Evolutionary conservation across 2,113 vertebrate genomes (phyloP), one percentile per base, ranked within the genome.

Genomic region (Siniperca chuatsi): DNA sequence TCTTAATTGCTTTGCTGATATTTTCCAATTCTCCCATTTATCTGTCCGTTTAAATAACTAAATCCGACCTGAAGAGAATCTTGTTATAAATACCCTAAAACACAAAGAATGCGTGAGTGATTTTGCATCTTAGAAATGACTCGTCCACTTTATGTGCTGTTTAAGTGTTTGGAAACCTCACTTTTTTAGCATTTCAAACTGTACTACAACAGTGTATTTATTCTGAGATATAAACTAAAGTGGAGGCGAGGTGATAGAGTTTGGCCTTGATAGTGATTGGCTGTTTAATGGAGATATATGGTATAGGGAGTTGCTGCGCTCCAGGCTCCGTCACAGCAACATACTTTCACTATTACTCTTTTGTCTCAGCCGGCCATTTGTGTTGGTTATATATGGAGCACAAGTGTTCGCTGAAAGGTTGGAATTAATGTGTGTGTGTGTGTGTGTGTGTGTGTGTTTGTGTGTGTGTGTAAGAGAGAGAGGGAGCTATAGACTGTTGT

Each of bases 301-400:
- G 55, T 62, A 60, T 21, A 29, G 48, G 71, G 82, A 57, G 83
- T 57, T 37, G 18, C 82, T 77, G 73, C 46, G 50, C 79, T 90
- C 68, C 58, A 73, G 79, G 65, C 80, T 76, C 89, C 29, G 55
- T 87, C 86, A 82, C 79, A 81, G 65, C 70, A 81, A 57, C 85
- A 80, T 75, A 89, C 82, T 90, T 87, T 82, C 72, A 78, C 82
- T 85, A 84, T 88, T 83, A 88, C 75, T 85, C 76, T 79, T 90
- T 87, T 86, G 85, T 91, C 78, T 88, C 61, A 46, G 79, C 77
- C 37, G 21, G 78, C 65, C 69, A 48, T 84, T 89, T 82, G 61
- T 50, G 64, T 79, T 78, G 58, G 68, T 76, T 86, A 66, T 82
- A 82, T 82, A 77, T 81, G 85, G 87, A 64, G 77, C 74, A 42